Percentiles rank a stretch among this genome's conserved stretches.
Conservation (phyloP, 2,113 vertebrate species). For the Athene noctua region DNA sequence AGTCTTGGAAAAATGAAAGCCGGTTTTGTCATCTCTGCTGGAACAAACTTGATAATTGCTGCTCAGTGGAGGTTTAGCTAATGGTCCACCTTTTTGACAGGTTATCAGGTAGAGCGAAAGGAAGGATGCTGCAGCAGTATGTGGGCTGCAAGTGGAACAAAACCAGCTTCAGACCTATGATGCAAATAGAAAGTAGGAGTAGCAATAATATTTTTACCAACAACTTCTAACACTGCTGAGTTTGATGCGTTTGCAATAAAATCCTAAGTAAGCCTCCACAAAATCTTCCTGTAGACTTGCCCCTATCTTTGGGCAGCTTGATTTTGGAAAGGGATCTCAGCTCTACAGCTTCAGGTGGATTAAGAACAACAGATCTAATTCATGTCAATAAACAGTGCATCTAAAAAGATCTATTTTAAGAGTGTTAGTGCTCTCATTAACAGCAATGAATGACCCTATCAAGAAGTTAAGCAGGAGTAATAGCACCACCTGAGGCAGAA, state of each 20-base stretch:
- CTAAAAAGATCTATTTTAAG: background rate
- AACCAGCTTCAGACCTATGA: background rate
- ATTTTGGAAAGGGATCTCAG: background rate
- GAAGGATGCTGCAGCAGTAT: background rate
- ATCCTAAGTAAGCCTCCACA: background rate
- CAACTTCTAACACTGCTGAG: background rate
- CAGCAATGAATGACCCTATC: background rate
- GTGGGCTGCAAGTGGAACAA: conserved; percentile 23
- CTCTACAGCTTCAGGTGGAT: background rate
- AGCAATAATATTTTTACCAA: conserved; percentile 14
- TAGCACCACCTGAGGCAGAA: background rate
- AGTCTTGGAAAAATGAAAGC: background rate
- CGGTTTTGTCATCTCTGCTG: background rate
- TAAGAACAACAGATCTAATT: background rate
- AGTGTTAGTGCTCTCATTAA: background rate
- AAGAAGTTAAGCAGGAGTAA: background rate
- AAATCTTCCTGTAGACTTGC: background rate
- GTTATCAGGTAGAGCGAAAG: conserved; percentile 24
- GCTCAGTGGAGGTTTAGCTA: background rate
- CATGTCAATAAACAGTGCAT: background rate
- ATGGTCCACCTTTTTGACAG: background rate
- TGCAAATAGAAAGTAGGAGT: conserved; percentile 14
- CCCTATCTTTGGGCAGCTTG: background rate
- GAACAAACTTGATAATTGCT: conserved; percentile 5
- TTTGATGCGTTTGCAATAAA: background rate